A percentile compares a stretch with the other conserved stretches of the same genome.
These are phyloP conservation scores for Caloenas nicobarica DNA, from an alignment of 2,113 vertebrate genomes.

Conservation along the genomic window DNA sequence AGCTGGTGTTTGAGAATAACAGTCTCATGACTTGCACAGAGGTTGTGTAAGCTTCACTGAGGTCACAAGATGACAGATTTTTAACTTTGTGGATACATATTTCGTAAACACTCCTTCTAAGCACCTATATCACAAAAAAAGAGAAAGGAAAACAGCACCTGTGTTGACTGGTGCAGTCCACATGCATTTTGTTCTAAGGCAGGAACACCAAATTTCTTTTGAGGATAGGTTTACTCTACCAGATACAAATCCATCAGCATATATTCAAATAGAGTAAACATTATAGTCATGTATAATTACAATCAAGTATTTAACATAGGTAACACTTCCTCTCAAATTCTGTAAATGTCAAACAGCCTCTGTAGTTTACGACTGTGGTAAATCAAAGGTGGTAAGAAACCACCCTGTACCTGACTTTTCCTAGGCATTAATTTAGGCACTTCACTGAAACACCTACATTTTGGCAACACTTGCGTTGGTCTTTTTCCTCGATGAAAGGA, in stretches of 20 bases:
- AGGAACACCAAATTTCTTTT: not conserved
- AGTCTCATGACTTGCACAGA: not conserved
- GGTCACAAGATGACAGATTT: not conserved
- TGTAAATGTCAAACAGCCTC: not conserved
- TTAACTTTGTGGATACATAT: not conserved
- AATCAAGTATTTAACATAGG: not conserved
- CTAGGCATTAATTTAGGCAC: not conserved
- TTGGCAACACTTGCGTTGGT: not conserved
- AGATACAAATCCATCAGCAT: not conserved
- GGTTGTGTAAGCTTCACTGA: not conserved
- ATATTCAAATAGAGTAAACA: not conserved
- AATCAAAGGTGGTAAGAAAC: not conserved
- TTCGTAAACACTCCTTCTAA: not conserved
- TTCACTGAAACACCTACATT: not conserved
- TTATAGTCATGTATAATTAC: not conserved
- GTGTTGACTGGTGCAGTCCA: not conserved
- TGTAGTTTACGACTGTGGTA: not conserved
- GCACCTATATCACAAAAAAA: not conserved
- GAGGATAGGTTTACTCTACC: not conserved
- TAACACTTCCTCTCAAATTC: not conserved
- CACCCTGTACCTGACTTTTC: not conserved
- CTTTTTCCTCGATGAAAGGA: not conserved
- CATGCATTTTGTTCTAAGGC: not conserved
- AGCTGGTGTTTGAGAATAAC: not conserved
- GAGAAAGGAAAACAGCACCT: not conserved